Percentiles rank a stretch among this genome's conserved stretches.
Evolutionary conservation across 2,797 vertebrate genomes (phyloP).

Genomic region (Pteropus rufus): DNA sequence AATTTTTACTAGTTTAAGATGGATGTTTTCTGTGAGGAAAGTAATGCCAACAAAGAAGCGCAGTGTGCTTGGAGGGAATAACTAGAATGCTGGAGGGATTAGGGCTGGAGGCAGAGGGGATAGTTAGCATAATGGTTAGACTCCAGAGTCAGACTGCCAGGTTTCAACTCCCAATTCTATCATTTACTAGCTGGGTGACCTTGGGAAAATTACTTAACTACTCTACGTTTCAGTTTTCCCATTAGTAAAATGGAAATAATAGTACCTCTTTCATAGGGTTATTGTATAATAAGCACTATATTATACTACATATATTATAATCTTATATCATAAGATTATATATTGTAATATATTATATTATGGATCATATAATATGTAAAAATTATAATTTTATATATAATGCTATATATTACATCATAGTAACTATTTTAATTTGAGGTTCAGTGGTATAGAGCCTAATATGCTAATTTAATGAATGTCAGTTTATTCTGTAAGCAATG

Average conservation of each 20-base stretch:
- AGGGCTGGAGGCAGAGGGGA: rapidly evolving
- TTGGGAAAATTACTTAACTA: neutral
- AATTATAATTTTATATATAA: neutral
- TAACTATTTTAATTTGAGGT: neutral
- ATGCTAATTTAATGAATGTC: neutral
- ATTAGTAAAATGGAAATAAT: neutral
- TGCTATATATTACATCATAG: neutral
- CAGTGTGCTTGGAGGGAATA: neutral
- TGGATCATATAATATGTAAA: neutral
- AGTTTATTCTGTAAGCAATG: neutral
- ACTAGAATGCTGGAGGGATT: neutral
- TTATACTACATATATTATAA: neutral
- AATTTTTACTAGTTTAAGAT: neutral
- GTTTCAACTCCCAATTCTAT: neutral
- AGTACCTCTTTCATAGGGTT: neutral
- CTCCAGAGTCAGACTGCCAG: neutral
- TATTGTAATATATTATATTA: neutral
- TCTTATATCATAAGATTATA: neutral
- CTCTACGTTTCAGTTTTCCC: neutral
- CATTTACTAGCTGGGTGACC: neutral
- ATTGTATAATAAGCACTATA: neutral
- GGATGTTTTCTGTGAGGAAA: neutral
- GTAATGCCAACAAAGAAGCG: too few relatives aligned
- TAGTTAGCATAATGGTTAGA: neutral
- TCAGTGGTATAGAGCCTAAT: neutral